Conservation (phyloP, 92 coral and sea anemone species). For the Nematostella vectensis region DNA sequence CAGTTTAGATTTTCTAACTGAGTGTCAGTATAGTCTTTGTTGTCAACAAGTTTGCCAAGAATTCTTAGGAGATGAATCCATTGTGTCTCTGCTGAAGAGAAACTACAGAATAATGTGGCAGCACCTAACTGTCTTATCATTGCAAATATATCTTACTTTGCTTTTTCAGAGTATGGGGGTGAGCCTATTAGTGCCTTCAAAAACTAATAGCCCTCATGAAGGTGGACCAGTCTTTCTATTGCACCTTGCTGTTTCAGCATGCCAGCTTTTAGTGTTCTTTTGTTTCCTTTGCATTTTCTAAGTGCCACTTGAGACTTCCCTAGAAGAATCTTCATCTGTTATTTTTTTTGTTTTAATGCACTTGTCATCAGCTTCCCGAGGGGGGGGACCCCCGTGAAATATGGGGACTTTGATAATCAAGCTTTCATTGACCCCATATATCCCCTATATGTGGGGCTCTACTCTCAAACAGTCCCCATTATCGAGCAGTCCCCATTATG, state of each 20-base stretch:
- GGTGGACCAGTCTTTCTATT: constrained; percentile 4
- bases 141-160: not conserved
- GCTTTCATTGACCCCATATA: no score
- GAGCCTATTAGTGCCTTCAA: not conserved
- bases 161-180: not conserved
- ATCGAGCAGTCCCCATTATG: no score
- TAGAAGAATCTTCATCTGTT: no score
- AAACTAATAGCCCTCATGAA: not conserved
- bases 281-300: not conserved
- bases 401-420: no score
- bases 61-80: constrained; percentile 1
- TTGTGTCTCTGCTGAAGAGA: not conserved
- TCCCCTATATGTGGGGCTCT: no score
- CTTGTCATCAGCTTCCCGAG: no score
- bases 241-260: not conserved
- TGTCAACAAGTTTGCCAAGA: not conserved
- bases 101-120: not conserved
- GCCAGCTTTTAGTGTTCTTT: not conserved
- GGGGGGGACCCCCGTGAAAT: no score
- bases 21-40: not conserved
- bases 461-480: no score
- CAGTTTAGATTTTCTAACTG: not conserved
- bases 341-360: no score
- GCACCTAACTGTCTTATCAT: not conserved
- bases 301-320: no score